Evolutionary conservation across 1,140 invertebrate species (phyloP).

Genomic region (Bombus affinis): DNA sequence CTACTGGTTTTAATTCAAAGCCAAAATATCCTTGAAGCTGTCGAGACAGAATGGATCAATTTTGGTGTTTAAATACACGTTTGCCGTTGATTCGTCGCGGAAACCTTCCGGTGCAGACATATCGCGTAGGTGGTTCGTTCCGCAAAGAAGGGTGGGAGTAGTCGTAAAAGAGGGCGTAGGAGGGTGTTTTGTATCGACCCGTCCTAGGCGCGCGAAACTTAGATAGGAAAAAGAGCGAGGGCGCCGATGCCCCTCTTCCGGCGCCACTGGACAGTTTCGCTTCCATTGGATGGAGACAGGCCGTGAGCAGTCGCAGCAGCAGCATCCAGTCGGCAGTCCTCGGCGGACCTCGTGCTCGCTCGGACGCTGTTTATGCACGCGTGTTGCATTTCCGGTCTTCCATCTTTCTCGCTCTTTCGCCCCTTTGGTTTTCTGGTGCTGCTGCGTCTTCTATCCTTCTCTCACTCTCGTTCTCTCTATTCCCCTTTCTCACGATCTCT

Average conservation of each 20-base stretch:
- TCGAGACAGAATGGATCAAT: constrained; percentile 10
- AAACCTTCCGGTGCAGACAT: neutral
- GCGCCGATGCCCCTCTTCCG: constrained; percentile 55
- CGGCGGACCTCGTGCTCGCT: constrained; percentile 60
- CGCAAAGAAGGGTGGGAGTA: constrained; percentile 1
- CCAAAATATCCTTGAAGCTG: neutral
- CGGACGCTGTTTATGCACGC: constrained; percentile 53
- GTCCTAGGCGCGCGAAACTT: constrained; percentile 29
- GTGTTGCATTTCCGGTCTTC: constrained; percentile 48
- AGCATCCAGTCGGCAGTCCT: constrained; percentile 65
- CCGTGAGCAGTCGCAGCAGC: constrained; percentile 37
- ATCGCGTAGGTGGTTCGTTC: neutral
- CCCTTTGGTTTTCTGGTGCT: constrained; percentile 11
- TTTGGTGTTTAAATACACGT: neutral
- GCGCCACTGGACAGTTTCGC: constrained; percentile 61
- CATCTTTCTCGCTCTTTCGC: constrained; percentile 48
- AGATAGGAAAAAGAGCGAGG: constrained; percentile 18
- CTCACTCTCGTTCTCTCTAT: constrained; percentile 3
- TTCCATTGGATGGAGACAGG: constrained; percentile 43
- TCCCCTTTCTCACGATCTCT: constrained; percentile 32
- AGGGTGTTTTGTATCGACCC: constrained; percentile 62
- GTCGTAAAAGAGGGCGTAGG: constrained; percentile 26
- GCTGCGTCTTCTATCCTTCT: neutral
- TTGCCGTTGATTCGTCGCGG: neutral
- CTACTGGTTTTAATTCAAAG: too few relatives aligned